These are phyloP conservation scores for Dolichallabes microphthalmus DNA, from an alignment of 2,113 vertebrate species.

Conservation along the genomic window DNA sequence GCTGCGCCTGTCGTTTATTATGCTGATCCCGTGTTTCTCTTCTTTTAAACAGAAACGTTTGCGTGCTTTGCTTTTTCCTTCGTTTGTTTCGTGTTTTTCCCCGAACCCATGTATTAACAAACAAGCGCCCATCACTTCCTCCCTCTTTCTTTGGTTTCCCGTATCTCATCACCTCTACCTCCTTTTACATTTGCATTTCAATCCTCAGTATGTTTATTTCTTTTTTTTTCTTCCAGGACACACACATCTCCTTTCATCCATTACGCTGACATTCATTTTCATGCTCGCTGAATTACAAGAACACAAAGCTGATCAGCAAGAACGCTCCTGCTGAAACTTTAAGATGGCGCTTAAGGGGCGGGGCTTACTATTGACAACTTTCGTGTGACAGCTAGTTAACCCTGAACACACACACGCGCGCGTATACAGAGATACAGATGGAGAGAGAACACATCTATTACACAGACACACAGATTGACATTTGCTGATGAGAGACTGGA, in stretches of 20 bases:
- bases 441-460: conserved; percentile 7
- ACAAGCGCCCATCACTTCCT: not conserved
- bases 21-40: conserved; percentile 1
- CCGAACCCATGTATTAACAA: not conserved
- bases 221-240: not conserved
- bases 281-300: not conserved
- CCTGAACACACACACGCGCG: not conserved
- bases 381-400: not conserved
- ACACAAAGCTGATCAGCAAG: not conserved
- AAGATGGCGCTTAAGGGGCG: not conserved
- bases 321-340: not conserved
- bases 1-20: not conserved
- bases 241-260: not conserved
- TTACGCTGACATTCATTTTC: not conserved
- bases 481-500: conserved; percentile 44
- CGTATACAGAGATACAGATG: not conserved
- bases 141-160: not conserved
- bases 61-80: too few species aligned
- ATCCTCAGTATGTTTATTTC: not conserved
- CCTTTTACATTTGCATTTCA: not conserved
- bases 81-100: not conserved
- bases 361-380: not conserved
- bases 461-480: conserved; percentile 43
- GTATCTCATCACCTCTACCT: not conserved
- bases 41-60: not conserved